A percentile compares a stretch with the other conserved stretches of the same genome.
phyloP scores from a whole-genome alignment of 2,888 invertebrate genomes.

The Eremobia ochroleuca region DNA sequence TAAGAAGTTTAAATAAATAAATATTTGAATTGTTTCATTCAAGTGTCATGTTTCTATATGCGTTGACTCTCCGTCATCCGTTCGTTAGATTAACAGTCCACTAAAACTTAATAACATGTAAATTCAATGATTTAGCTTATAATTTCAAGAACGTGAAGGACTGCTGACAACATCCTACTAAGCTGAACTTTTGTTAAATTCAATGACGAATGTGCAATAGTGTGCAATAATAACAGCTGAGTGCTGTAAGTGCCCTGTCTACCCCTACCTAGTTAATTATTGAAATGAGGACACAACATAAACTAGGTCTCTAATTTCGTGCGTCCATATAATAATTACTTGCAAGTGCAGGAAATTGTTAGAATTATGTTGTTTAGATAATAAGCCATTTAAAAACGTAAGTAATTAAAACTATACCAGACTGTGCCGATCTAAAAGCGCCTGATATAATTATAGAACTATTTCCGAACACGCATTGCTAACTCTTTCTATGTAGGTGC shows the following conservation, averaged over 20 bases:
- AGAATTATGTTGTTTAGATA: conserved; percentile 12
- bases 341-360: conserved; percentile 22
- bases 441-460: conserved; percentile 26
- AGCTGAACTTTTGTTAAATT: not conserved
- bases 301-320: conserved; percentile 28
- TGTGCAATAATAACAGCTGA: not conserved
- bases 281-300: not conserved
- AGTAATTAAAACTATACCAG: not conserved
- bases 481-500: not conserved
- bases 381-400: conserved; percentile 22
- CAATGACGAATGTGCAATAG: not conserved
- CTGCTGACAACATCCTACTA: not conserved
- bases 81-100: not conserved
- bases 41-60: not conserved
- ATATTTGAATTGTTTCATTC: not conserved
- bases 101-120: not conserved
- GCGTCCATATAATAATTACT: conserved; percentile 44
- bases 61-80: not conserved
- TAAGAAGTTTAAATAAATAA: too few relatives aligned
- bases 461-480: conserved; percentile 31
- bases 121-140: not conserved
- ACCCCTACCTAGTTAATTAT: not conserved
- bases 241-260: not conserved
- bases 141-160: not conserved
- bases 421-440: conserved; percentile 1